Evolutionary conservation across 2,888 invertebrate species (phyloP), one percentile per base, ranked within the genome.

Genomic region (Epistrophe grossulariae): DNA sequence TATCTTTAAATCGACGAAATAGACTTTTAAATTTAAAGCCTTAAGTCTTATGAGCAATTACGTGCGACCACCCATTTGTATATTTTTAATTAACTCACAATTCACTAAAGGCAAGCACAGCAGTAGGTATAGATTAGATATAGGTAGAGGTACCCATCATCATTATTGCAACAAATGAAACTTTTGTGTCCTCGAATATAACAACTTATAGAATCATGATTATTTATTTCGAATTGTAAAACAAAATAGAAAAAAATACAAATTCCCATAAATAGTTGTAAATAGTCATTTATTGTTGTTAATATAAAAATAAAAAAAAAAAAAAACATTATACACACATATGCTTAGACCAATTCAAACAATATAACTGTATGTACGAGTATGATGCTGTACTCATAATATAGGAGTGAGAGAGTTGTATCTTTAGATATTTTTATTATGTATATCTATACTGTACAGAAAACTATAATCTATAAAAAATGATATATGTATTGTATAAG

Each of bases 361-460:
- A 84, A 84, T 84, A 84, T 84, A 84, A 84, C 84, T 84, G 84
- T 84, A 59, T 80, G 80, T 80, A 64, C 45, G 80, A 38, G 80
- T 80, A 64, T 55, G 80, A 38, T 17, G 50, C 5, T 66, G 38
- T 31, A 24, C 24, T 24, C 24, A 31, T 31, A n/a, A n/a, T n/a
- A n/a, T 19, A n/a, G 24, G 24, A n/a, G n/a, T 55, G 38, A n/a
- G 43, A n/a, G 43, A 15, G 7, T 24, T 55, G 50, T 52, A 24
- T 19, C 4, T 11, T 2, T 15, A 40, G 1, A 4, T 15, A 28
- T 28, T 1, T 9, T 1, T 40, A 38, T 24, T 52, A 35, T 48
- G 1, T 4, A n/a, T n/a, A 24, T 24, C 24, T 24, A 24, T 24
- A 48, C 24, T 24, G 3, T 24, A 48, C 28, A n/a, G 13, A 31